phyloP scores from a whole-genome alignment of 1,140 invertebrate species.

The Drosophila biarmipes region DNA sequence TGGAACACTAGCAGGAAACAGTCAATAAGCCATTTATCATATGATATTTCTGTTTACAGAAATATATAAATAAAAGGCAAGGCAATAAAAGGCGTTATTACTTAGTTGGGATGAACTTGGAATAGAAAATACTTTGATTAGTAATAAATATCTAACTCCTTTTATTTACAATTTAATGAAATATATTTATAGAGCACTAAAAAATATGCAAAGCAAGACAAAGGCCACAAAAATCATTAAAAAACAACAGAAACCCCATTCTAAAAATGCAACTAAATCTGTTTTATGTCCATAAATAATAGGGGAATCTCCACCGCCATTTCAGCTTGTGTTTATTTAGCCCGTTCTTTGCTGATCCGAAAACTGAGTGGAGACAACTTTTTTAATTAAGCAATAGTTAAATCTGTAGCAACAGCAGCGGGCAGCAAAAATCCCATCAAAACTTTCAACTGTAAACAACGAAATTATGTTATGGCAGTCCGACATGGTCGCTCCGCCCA shows the following conservation, averaged over 20 bases:
- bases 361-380: conserved; percentile 52
- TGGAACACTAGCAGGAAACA: background rate
- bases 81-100: background rate
- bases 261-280: background rate
- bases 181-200: background rate
- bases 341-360: conserved; percentile 20
- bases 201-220: too few relatives aligned
- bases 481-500: conserved; percentile 7
- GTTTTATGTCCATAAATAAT: conserved; percentile 13
- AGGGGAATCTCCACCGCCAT: background rate
- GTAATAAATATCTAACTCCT: background rate
- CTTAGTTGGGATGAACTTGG: background rate
- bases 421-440: conserved; percentile 44
- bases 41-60: conserved; percentile 1
- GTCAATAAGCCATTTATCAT: conserved; percentile 4
- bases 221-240: background rate
- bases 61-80: conserved; percentile 7
- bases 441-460: conserved; percentile 73
- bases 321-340: conserved; percentile 15
- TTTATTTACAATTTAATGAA: too few relatives aligned
- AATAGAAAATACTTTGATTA: background rate
- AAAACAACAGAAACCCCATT: background rate
- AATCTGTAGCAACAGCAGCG: conserved; percentile 46
- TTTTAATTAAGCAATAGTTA: conserved; percentile 78
- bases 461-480: conserved; percentile 53